Evolutionary conservation across 2,888 invertebrate species (phyloP).

Genomic region (Corbicula japonica): DNA sequence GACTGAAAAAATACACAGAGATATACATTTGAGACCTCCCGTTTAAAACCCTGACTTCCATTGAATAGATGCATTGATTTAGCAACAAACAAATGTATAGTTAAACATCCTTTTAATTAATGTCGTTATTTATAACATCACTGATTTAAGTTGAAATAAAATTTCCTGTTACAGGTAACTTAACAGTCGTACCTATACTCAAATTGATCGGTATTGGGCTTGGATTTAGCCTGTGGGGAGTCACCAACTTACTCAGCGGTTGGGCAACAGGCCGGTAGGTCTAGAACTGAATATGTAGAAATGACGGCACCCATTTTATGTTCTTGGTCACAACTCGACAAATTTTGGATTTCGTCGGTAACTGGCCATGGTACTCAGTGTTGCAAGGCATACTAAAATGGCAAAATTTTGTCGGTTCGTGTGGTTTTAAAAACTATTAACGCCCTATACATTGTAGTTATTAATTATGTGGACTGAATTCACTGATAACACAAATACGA

Average conservation of each 20-base stretch:
- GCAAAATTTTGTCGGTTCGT: not conserved
- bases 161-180: constrained; percentile 84
- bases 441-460: not conserved
- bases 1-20: no score
- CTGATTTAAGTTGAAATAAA: not conserved
- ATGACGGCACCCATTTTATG: not conserved
- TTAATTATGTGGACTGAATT: no score
- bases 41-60: no score
- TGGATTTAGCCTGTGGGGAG: constrained; percentile 87
- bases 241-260: constrained; percentile 86
- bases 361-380: not conserved
- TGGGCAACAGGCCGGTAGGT: constrained; percentile 87
- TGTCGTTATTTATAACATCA: not conserved
- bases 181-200: constrained; percentile 87
- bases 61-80: no score
- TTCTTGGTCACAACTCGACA: not conserved
- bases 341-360: not conserved
- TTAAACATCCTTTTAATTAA: not conserved
- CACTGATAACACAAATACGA: no score
- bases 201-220: constrained; percentile 87
- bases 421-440: not conserved
- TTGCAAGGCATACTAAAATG: not conserved
- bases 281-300: no score
- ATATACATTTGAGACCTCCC: no score
- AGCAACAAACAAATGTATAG: no score